Evolutionary conservation across 2,797 vertebrate species (phyloP).

Genomic region (Gymnoscopelus microlampas): DNA sequence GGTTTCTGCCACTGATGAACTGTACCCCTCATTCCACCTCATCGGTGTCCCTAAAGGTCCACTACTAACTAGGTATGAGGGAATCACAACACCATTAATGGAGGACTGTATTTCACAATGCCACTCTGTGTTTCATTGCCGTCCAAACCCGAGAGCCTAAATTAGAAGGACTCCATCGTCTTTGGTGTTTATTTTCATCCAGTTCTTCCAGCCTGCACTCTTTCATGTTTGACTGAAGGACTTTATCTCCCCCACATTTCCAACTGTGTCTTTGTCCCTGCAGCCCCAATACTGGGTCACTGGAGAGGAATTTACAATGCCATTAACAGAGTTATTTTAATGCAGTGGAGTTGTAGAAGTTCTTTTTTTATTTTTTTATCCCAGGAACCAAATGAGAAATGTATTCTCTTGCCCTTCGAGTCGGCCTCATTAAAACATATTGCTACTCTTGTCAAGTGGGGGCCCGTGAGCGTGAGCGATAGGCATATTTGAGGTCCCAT

Average conservation of each 20-base stretch:
- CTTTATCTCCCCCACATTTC: constrained; percentile 1
- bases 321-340: constrained; percentile 11
- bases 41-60: constrained; percentile 18
- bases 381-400: background rate
- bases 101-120: background rate
- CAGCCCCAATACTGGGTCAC: constrained; percentile 9
- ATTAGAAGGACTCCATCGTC: background rate
- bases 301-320: constrained; percentile 19
- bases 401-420: background rate
- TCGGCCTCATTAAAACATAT: background rate
- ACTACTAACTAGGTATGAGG: constrained; percentile 8
- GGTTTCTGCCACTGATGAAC: constrained; percentile 33
- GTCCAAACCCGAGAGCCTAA: background rate
- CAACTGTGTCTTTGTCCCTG: constrained; percentile 2
- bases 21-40: constrained; percentile 28
- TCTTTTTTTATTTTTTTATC: background rate
- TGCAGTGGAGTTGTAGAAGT: background rate
- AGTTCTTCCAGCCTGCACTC: background rate
- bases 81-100: background rate
- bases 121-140: background rate
- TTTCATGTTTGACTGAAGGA: constrained; percentile 5
- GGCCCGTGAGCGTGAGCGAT: no score
- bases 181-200: background rate
- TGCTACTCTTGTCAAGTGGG: background rate
- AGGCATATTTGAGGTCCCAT: no score